phyloP scores from a whole-genome alignment of 2,113 vertebrate genomes.

The Zosterops pallidus region DNA sequence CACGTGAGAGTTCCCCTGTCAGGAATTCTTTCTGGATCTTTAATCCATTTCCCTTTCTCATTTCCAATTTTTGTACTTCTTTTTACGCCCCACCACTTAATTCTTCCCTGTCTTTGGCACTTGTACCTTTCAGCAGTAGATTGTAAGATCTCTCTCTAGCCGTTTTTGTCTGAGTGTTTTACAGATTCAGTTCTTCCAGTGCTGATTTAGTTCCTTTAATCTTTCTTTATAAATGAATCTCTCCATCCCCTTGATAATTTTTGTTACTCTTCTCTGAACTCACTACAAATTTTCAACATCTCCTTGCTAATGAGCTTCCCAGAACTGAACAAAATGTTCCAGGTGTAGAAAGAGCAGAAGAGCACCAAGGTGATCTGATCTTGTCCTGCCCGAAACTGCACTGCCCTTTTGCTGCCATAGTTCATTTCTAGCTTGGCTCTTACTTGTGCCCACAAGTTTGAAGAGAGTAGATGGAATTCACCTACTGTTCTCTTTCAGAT shows the following conservation, averaged over 20 bases:
- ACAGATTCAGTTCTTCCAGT: slow-evolving; percentile 16
- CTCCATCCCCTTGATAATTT: slow-evolving; percentile 50
- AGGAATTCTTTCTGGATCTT: not conserved
- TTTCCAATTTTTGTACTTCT: not conserved
- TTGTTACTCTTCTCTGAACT: slow-evolving; percentile 61
- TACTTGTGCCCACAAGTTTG: not conserved
- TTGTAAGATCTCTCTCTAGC: not conserved
- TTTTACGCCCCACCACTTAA: not conserved
- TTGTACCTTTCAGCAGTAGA: not conserved
- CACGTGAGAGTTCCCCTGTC: not conserved
- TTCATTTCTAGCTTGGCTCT: not conserved
- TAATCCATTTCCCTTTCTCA: not conserved
- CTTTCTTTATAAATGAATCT: slow-evolving; percentile 54
- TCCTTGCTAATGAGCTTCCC: slow-evolving; percentile 40
- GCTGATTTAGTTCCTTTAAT: slow-evolving; percentile 54
- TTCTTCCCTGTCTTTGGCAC: not conserved
- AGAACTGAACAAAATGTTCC: not conserved
- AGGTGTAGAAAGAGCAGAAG: not conserved
- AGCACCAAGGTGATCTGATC: not conserved
- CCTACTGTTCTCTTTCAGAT: not conserved
- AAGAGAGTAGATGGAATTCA: not conserved
- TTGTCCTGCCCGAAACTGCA: not conserved
- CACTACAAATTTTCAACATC: slow-evolving; percentile 43
- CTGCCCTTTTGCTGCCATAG: not conserved
- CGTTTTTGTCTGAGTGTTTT: slow-evolving; percentile 33